Evolutionary conservation across 2,888 invertebrate species (phyloP).

Genomic region (Liopterus haemorrhoidalis): DNA sequence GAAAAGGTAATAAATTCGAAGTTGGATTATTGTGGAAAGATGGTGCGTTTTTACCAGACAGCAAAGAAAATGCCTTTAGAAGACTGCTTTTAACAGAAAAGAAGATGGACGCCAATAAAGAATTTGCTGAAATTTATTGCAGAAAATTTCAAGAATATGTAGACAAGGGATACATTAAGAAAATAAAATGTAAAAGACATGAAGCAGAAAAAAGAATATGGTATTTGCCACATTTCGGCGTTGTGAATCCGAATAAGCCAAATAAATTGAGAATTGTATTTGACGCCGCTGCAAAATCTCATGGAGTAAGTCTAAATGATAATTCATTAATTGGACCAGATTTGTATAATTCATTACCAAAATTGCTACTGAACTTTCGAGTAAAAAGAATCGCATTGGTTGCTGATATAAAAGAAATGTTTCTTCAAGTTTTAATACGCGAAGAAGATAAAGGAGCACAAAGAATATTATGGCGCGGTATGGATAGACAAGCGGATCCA

Average conservation of each 20-base stretch:
- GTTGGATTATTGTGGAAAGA: constrained; percentile 31
- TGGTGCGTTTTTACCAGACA: constrained; percentile 29
- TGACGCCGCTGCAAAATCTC: constrained; percentile 36
- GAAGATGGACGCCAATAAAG: constrained; percentile 19
- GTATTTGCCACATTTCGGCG: constrained; percentile 36
- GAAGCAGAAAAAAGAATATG: constrained; percentile 25
- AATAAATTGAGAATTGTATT: constrained; percentile 35
- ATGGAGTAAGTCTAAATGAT: constrained; percentile 35
- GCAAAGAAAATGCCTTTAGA: constrained; percentile 27
- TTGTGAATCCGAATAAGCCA: constrained; percentile 35
- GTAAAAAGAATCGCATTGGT: constrained; percentile 36
- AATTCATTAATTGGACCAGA: constrained; percentile 38
- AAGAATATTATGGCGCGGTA: constrained; percentile 36
- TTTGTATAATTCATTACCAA: constrained; percentile 36
- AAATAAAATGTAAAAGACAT: constrained; percentile 24
- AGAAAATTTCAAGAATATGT: constrained; percentile 26
- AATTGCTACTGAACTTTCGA: constrained; percentile 40
- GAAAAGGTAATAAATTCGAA: constrained; percentile 19
- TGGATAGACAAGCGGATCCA: constrained; percentile 12
- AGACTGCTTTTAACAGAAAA: constrained; percentile 28
- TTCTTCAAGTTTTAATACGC: constrained; percentile 21
- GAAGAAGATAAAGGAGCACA: constrained; percentile 33
- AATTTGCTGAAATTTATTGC: constrained; percentile 22
- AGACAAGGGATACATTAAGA: constrained; percentile 27
- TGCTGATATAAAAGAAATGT: constrained; percentile 35